phyloP scores from a whole-genome alignment of 2,113 vertebrate genomes.

The Neotragus pygmaeus region DNA sequence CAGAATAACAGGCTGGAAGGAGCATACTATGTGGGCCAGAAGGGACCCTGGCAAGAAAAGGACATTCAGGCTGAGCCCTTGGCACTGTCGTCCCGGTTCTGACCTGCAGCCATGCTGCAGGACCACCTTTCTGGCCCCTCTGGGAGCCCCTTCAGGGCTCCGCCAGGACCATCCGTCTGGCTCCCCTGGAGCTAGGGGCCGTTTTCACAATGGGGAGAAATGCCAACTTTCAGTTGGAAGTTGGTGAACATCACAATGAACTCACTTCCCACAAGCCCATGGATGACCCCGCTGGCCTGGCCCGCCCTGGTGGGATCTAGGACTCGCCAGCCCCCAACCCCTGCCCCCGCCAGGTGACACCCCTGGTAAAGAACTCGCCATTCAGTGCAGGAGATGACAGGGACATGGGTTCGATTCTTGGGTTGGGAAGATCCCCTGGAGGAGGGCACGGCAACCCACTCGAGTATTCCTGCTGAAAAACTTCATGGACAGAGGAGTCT shows the following conservation, averaged over 20 bases:
- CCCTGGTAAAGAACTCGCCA: not conserved
- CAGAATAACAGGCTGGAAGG: not conserved
- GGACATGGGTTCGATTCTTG: not conserved
- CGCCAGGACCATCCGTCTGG: not conserved
- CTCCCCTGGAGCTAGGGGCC: not conserved
- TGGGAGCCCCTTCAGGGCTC: not conserved
- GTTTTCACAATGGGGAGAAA: not conserved
- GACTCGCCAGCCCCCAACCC: not conserved
- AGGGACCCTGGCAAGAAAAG: not conserved
- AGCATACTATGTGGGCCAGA: not conserved
- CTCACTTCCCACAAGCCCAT: not conserved
- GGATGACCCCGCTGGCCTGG: not conserved
- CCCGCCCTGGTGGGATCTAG: not conserved
- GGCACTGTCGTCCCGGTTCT: fast-evolving
- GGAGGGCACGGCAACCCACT: not conserved
- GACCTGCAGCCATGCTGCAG: not conserved
- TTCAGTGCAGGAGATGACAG: not conserved
- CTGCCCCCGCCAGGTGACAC: not conserved
- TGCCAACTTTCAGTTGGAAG: not conserved
- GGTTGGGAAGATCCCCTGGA: not conserved
- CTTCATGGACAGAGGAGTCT: not conserved
- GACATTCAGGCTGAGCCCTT: not conserved
- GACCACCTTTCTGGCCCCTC: not conserved
- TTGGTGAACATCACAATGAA: not conserved
- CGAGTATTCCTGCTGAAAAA: not conserved